Evolutionary conservation across 1,140 invertebrate genomes (phyloP).

Genomic region (Rhysida immarginata): DNA sequence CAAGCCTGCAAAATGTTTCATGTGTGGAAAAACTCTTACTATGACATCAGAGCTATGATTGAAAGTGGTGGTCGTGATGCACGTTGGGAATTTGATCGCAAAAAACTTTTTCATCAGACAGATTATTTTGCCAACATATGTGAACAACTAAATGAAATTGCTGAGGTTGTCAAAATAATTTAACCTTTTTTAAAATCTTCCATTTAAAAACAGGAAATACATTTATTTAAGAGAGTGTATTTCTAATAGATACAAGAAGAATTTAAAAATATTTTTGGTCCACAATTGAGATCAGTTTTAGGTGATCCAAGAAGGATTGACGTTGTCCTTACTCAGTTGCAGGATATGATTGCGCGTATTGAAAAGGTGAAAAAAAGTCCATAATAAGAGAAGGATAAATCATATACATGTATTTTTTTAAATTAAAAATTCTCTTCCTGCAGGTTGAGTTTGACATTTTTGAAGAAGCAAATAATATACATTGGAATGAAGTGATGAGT

Average conservation of each 20-base stretch:
- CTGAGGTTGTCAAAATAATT: too few relatives aligned
- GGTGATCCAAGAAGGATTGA: constrained; percentile 69
- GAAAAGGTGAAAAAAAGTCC: background rate
- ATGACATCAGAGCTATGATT: constrained; percentile 56
- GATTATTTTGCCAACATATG: constrained; percentile 68
- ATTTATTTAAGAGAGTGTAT: background rate
- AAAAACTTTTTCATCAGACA: constrained; percentile 57
- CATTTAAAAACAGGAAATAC: too few relatives aligned
- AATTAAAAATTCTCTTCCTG: background rate
- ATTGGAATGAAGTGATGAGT: constrained; percentile 63
- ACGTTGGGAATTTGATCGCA: constrained; percentile 79
- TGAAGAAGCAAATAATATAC: constrained; percentile 50
- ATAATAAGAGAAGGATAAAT: too few relatives aligned
- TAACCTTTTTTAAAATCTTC: too few relatives aligned
- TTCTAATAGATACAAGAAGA: constrained; percentile 56
- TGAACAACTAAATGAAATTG: constrained; percentile 53
- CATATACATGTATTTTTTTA: too few relatives aligned
- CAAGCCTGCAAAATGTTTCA: constrained; percentile 44
- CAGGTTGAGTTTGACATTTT: constrained; percentile 67
- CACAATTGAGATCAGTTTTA: constrained; percentile 67
- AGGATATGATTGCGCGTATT: constrained; percentile 27
- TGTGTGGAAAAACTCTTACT: constrained; percentile 56
- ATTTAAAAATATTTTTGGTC: constrained; percentile 75
- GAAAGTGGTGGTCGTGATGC: constrained; percentile 61
- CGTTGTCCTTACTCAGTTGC: constrained; percentile 53